Percentiles rank a stretch among this genome's conserved stretches.
Evolutionary conservation across 2,888 invertebrate genomes (phyloP).

Genomic region (Ormyrus rosae): DNA sequence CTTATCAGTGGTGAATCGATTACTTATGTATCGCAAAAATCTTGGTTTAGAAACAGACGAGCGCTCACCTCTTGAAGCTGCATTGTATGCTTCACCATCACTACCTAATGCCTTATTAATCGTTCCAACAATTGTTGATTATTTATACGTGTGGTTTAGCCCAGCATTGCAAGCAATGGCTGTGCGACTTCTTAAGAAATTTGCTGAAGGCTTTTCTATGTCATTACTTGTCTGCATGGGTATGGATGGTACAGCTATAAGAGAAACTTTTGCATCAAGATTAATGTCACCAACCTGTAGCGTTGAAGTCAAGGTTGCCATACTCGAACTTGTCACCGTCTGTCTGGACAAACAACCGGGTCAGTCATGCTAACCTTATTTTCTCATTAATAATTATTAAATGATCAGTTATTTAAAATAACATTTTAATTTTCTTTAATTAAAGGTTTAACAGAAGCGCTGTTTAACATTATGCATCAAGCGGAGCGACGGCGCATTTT

Average conservation of each 20-base stretch:
- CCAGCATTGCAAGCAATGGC: constrained; percentile 79
- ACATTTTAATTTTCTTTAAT: neutral
- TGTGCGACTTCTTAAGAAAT: constrained; percentile 77
- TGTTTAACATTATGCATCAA: constrained; percentile 74
- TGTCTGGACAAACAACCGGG: constrained; percentile 76
- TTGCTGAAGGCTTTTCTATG: constrained; percentile 79
- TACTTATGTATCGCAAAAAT: constrained; percentile 72
- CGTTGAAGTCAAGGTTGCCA: constrained; percentile 75
- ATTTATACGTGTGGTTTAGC: constrained; percentile 79
- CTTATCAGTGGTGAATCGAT: constrained; percentile 72
- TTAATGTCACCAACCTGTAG: constrained; percentile 77
- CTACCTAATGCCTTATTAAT: constrained; percentile 74
- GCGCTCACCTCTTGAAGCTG: constrained; percentile 72
- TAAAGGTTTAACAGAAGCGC: constrained; percentile 73
- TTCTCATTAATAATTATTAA: neutral
- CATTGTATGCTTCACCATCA: constrained; percentile 74
- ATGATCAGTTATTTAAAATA: too few species aligned
- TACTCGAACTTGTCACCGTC: constrained; percentile 75
- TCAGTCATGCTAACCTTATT: neutral
- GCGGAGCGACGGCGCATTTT: constrained; percentile 73
- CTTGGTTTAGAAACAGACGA: constrained; percentile 67
- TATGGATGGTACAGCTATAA: constrained; percentile 78
- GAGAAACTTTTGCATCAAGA: constrained; percentile 79
- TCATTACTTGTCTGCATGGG: constrained; percentile 80
- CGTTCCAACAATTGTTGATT: constrained; percentile 78